Base-by-base conservation (phyloP, 2,797 vertebrate species). In the Neosalanx taihuensis region DNA sequence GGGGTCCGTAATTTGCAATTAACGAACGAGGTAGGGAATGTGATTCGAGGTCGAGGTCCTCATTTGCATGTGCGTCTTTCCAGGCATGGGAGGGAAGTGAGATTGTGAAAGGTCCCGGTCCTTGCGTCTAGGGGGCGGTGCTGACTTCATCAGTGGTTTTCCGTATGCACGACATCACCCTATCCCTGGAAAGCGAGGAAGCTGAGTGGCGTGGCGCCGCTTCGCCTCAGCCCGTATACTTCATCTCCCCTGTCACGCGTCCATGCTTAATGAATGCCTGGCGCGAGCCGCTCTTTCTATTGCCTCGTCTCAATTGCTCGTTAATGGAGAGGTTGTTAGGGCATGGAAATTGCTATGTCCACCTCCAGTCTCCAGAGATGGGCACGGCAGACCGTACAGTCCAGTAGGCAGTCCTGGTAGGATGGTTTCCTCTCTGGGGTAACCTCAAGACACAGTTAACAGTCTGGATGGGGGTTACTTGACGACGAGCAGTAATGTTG, bases 1-100 rank as follows among this genome's bases (percentile, higher is more conserved):
- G 81, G 81, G 91, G 92, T 93, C 92, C 90, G 88, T 93, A 92
- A 92, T 93, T 92, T 93, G 92, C 91, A 93, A 93, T 93, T 92
- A 93, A 91, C 89, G 72, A 90, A 89, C 76, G 78, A 85, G 91
- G 90, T 90, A 87, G 81, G 87, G 87, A 90, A 92, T 92, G 92
- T 91, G 91, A 92, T 91, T 92, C 85, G 88, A 91, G 92, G 15
- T 92, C 90, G 90, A 92, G 90, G 90, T 92, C 88, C 80, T 85
- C 75, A 92, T 93, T 92, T 93, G 86, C 92, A 93, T 93, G 73
- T 20, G 85, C 86, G 79, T 78, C 82, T 86, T 86, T 82, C 83
- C 85, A n/a, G 51, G 51, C 15, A n/a, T 79, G 86, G 86, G 85
- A 82, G 85, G 73, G 75, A 76, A 87, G 84, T 76, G 67, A 73